Evolutionary conservation across 2,888 invertebrate genomes (phyloP).

Genomic region (Nemapogon koenigi): DNA sequence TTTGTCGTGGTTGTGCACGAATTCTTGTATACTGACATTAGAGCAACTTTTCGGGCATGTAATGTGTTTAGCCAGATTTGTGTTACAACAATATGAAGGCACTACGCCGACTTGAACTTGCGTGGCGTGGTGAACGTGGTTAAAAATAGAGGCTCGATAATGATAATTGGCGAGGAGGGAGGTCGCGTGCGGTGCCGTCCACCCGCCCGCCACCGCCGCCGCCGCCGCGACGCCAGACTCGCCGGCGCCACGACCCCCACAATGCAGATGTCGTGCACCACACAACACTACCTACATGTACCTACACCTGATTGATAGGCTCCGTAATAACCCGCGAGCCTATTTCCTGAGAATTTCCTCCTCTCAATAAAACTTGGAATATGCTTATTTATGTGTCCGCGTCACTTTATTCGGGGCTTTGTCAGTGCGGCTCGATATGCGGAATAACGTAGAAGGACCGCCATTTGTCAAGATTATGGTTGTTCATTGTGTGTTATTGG

Average conservation of each 20-base stretch:
- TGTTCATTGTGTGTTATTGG: constrained; percentile 23
- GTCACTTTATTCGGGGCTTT: constrained; percentile 57
- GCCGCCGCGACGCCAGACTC: constrained; percentile 50
- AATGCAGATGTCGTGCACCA: constrained; percentile 59
- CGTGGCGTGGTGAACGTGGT: constrained; percentile 27
- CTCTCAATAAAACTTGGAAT: constrained; percentile 62
- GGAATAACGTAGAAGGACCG: constrained; percentile 37
- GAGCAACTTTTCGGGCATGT: too few relatives aligned
- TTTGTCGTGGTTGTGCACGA: too few relatives aligned
- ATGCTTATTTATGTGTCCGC: constrained; percentile 57
- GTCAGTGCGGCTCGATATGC: constrained; percentile 49
- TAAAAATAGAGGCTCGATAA: constrained; percentile 38
- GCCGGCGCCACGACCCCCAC: constrained; percentile 53
- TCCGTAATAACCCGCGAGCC: constrained; percentile 56
- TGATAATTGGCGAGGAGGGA: constrained; percentile 40
- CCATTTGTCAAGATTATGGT: constrained; percentile 62
- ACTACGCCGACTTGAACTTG: constrained; percentile 10
- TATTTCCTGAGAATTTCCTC: constrained; percentile 62
- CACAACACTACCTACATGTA: neutral
- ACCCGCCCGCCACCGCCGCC: constrained; percentile 24
- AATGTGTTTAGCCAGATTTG: too few relatives aligned
- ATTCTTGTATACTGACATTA: too few relatives aligned
- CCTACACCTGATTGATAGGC: constrained; percentile 48
- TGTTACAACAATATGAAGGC: too few relatives aligned
- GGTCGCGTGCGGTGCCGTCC: constrained; percentile 61